Percentiles rank a stretch among this genome's conserved stretches.
These are phyloP conservation scores for Catostomus latipinnis DNA, from an alignment of 2,797 vertebrate species.

Conservation along the genomic window DNA sequence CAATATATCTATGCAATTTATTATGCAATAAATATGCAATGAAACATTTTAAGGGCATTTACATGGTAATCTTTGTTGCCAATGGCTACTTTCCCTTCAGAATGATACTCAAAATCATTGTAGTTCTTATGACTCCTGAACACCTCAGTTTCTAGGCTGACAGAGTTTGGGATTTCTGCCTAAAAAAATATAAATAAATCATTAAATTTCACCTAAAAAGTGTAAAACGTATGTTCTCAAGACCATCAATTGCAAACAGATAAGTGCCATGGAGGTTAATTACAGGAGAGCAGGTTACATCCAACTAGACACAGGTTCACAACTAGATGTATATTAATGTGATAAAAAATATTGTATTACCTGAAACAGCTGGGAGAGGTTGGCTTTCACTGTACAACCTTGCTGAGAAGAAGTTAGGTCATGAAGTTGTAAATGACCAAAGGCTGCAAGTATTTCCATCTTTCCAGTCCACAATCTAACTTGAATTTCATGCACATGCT, in stretches of 20 bases:
- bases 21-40: too few relatives aligned
- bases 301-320: not conserved
- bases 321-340: too few relatives aligned
- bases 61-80: slow-evolving; percentile 78
- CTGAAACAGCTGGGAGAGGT: slow-evolving; percentile 80
- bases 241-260: too few relatives aligned
- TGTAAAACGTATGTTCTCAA: too few relatives aligned
- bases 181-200: too few relatives aligned
- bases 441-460: slow-evolving; percentile 74
- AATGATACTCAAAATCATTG: slow-evolving; percentile 71
- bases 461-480: slow-evolving; percentile 74
- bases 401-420: slow-evolving; percentile 63
- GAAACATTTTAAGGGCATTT: slow-evolving; percentile 45
- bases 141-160: slow-evolving; percentile 76
- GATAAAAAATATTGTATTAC: slow-evolving; percentile 63
- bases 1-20: too few relatives aligned
- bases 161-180: slow-evolving; percentile 52
- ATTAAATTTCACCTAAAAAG: too few relatives aligned
- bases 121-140: slow-evolving; percentile 66
- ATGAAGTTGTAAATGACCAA: slow-evolving; percentile 69
- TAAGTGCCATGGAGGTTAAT: too few relatives aligned
- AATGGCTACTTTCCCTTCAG: slow-evolving; percentile 69
- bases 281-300: too few relatives aligned
- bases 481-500: slow-evolving; percentile 76
- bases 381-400: slow-evolving; percentile 70